phyloP scores from a whole-genome alignment of 2,888 invertebrate genomes.

The Lepidocyrtinus sp. region DNA sequence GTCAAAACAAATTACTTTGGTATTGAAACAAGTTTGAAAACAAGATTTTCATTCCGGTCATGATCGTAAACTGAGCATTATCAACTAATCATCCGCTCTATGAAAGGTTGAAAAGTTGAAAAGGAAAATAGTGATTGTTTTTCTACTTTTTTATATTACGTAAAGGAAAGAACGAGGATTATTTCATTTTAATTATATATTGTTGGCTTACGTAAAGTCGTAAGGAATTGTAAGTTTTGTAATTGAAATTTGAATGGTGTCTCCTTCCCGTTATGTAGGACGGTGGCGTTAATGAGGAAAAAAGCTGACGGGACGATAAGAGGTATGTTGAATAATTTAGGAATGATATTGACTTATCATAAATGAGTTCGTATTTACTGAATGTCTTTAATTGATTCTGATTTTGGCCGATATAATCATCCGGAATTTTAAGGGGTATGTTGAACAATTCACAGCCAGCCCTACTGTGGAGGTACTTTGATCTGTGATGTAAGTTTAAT shows the following conservation, averaged over 20 bases:
- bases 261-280: constrained; percentile 8
- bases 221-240: neutral
- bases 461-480: constrained; percentile 44
- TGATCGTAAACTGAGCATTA: neutral
- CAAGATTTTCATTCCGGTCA: constrained; percentile 9
- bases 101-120: constrained; percentile 3
- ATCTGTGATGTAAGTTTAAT: constrained; percentile 39
- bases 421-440: too few species aligned
- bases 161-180: constrained; percentile 4
- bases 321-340: too few species aligned
- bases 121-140: neutral
- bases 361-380: too few species aligned
- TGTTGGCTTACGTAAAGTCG: neutral
- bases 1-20: constrained; percentile 1
- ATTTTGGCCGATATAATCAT: too few species aligned
- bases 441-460: too few species aligned
- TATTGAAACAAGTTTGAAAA: constrained; percentile 10
- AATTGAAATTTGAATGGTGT: neutral
- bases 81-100: neutral
- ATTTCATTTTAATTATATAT: neutral
- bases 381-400: too few species aligned
- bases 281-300: constrained; percentile 38
- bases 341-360: too few species aligned
- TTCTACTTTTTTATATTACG: neutral
- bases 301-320: constrained; percentile 38